Percentiles rank a stretch among this genome's conserved stretches.
phyloP scores from a whole-genome alignment of 1,140 invertebrate species.

The Probaryconus sp. region DNA sequence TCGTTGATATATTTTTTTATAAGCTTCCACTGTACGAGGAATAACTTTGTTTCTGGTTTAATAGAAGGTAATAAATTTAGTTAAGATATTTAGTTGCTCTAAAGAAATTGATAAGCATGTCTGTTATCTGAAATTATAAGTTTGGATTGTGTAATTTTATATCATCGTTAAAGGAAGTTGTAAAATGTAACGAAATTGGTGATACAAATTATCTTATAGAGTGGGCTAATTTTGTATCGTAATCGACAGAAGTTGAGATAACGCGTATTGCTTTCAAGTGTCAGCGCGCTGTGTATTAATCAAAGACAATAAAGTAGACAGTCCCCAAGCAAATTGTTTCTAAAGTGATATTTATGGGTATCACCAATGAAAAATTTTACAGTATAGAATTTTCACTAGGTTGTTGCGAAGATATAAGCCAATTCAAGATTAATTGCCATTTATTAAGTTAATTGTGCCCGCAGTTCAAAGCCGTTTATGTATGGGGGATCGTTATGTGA shows the following conservation, averaged over 20 bases:
- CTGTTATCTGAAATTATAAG: too few species aligned
- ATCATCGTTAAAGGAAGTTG: too few species aligned
- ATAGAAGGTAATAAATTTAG: conserved; percentile 13
- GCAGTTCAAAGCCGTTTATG: conserved; percentile 27
- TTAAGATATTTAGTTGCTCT: not conserved
- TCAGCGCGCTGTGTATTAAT: conserved; percentile 18
- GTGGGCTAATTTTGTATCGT: conserved; percentile 50
- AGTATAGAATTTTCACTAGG: conserved; percentile 35
- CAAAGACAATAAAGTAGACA: not conserved
- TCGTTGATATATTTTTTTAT: conserved; percentile 16
- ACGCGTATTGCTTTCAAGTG: conserved; percentile 10
- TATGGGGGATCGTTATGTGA: conserved; percentile 16
- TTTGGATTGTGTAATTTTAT: too few species aligned
- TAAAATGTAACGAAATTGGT: conserved; percentile 7
- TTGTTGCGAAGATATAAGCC: conserved; percentile 33
- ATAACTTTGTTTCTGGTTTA: conserved; percentile 6
- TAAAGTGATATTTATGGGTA: conserved; percentile 17
- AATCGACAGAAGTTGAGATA: conserved; percentile 49
- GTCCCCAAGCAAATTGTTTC: conserved; percentile 27
- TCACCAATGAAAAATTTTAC: conserved; percentile 23
- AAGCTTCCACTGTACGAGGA: not conserved
- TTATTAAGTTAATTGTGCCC: conserved; percentile 58
- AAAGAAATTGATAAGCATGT: not conserved
- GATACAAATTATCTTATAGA: conserved; percentile 46
- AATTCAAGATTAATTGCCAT: conserved; percentile 60